Conservation (phyloP, 1,140 invertebrate species). For the Dreissena polymorpha region DNA sequence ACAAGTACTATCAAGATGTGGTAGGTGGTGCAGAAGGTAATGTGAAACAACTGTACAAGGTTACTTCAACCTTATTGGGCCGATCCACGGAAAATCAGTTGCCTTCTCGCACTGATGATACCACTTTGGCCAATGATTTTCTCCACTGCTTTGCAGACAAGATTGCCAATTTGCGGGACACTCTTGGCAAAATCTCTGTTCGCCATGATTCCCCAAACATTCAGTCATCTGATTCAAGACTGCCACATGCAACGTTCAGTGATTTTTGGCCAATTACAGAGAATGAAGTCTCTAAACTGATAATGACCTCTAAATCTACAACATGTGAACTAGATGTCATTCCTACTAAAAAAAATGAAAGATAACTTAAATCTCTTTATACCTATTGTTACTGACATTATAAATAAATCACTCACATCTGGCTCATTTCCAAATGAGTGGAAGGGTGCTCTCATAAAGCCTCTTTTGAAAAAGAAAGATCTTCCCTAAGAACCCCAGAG, state of each 20-base stretch:
- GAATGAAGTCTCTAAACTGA: background rate
- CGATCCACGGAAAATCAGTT: conserved; percentile 30
- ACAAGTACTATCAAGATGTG: conserved; percentile 12
- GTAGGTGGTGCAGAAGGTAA: conserved; percentile 26
- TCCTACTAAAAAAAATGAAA: conserved; percentile 19
- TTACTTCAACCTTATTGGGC: conserved; percentile 30
- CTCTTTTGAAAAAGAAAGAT: conserved; percentile 5
- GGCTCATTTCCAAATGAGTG: background rate
- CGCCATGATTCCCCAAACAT: background rate
- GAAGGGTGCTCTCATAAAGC: conserved; percentile 2
- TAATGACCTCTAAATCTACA: conserved; percentile 15
- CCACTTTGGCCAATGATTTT: conserved; percentile 31
- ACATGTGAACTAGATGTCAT: conserved; percentile 26
- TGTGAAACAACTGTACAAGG: conserved; percentile 32
- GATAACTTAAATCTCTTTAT: background rate
- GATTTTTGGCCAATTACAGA: background rate
- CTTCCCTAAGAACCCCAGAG: background rate
- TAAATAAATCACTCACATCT: conserved; percentile 2
- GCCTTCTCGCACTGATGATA: background rate
- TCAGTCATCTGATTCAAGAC: background rate
- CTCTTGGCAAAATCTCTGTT: conserved; percentile 13
- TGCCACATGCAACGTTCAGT: background rate
- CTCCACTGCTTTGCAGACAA: conserved; percentile 14
- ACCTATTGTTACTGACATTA: conserved; percentile 6
- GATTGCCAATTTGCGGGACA: conserved; percentile 22